Percentiles rank a stretch among this genome's conserved stretches.
Conservation (phyloP, 1,140 invertebrate genomes). For the Drosophila truncata region DNA sequence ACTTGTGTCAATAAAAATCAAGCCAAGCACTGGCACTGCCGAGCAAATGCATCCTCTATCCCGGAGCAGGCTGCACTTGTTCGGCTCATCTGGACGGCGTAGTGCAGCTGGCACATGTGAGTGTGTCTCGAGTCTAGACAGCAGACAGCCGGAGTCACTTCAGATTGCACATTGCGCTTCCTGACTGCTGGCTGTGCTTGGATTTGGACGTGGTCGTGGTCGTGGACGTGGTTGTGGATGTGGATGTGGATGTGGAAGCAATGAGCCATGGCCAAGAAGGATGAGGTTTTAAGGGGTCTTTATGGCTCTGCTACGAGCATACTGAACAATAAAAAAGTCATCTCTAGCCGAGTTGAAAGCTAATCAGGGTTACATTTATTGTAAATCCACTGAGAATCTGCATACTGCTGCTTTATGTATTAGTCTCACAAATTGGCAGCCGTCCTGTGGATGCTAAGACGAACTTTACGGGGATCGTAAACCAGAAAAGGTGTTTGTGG, state of each 20-base stretch:
- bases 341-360: constrained; percentile 11
- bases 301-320: constrained; percentile 5
- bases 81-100: constrained; percentile 38
- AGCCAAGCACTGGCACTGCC: constrained; percentile 56
- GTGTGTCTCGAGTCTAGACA: constrained; percentile 78
- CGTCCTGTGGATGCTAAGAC: constrained; percentile 4
- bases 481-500: constrained; percentile 32
- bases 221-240: background rate
- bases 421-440: constrained; percentile 22
- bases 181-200: constrained; percentile 54
- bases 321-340: constrained; percentile 39
- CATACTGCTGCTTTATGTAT: constrained; percentile 34
- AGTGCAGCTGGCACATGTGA: constrained; percentile 67
- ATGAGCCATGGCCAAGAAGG: constrained; percentile 44
- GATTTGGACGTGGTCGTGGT: background rate
- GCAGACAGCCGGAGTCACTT: constrained; percentile 80
- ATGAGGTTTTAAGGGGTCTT: constrained; percentile 28
- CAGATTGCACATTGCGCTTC: constrained; percentile 79
- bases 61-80: constrained; percentile 68
- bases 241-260: constrained; percentile 18
- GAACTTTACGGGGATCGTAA: constrained; percentile 32
- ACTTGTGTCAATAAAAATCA: constrained; percentile 83
- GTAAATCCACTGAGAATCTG: constrained; percentile 23
- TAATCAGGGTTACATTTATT: constrained; percentile 48
- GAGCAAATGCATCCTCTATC: constrained; percentile 62